A percentile compares a stretch with the other conserved stretches of the same genome.
These are phyloP conservation scores for Ariolimax columbianus DNA, from an alignment of 2,888 invertebrate species.

Conservation along the genomic window DNA sequence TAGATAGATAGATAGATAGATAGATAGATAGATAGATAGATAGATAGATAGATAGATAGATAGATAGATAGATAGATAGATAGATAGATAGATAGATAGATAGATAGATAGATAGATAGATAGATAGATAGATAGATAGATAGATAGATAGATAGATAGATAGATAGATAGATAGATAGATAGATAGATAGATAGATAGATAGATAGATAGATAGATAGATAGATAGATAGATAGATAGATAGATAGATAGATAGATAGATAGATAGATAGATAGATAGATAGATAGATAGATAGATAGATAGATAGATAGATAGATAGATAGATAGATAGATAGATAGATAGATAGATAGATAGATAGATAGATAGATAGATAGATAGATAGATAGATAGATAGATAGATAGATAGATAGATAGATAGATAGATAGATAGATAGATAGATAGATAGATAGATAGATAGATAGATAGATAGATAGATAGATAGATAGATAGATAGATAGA, in stretches of 20 bases:
- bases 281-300: neutral
- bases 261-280: neutral
- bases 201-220: neutral
- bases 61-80: neutral
- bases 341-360: conserved; percentile 1
- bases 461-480: neutral
- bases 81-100: neutral
- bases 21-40: neutral
- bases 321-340: conserved; percentile 1
- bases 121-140: neutral
- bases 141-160: neutral
- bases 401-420: neutral
- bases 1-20: neutral
- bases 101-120: neutral
- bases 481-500: neutral
- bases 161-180: neutral
- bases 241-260: neutral
- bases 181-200: neutral
- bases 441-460: neutral
- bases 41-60: neutral
- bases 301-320: conserved; percentile 1
- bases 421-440: neutral
- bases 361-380: conserved; percentile 1
- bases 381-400: conserved; percentile 1
- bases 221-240: neutral